These are phyloP conservation scores for Circaetus cinerascens DNA, from an alignment of 2,113 vertebrate genomes.

Conservation along the genomic window DNA sequence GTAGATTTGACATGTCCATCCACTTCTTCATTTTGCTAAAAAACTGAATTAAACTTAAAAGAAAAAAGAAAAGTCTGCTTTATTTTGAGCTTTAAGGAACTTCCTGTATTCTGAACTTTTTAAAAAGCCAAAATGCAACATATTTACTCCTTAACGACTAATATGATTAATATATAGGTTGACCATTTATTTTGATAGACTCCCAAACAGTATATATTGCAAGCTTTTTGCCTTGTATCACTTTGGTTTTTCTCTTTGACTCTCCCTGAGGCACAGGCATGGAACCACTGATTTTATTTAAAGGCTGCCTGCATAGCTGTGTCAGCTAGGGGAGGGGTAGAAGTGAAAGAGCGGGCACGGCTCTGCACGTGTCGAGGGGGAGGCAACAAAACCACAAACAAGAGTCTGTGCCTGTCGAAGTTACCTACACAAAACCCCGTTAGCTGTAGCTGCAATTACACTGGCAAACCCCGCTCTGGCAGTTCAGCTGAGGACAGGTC, in stretches of 20 bases:
- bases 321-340: accelerated
- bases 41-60: constrained; percentile 92
- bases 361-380: accelerated
- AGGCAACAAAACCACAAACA: neutral
- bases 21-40: constrained; percentile 99
- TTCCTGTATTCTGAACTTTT: neutral
- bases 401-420: accelerated
- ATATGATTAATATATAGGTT: neutral
- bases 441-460: neutral
- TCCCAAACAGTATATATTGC: neutral
- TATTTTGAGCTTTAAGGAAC: neutral
- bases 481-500: accelerated
- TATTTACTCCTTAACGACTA: neutral
- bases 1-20: constrained; percentile 94
- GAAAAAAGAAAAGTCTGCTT: neutral
- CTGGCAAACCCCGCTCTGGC: accelerated
- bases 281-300: neutral
- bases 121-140: neutral
- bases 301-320: accelerated
- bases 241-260: neutral
- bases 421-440: accelerated
- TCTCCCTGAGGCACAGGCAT: neutral
- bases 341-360: accelerated
- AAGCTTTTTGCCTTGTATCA: neutral
- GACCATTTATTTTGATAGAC: neutral